Percentiles rank a stretch among this genome's conserved stretches.
These are phyloP conservation scores for Scolopax mira DNA, from an alignment of 2,113 vertebrate species.

Conservation along the genomic window DNA sequence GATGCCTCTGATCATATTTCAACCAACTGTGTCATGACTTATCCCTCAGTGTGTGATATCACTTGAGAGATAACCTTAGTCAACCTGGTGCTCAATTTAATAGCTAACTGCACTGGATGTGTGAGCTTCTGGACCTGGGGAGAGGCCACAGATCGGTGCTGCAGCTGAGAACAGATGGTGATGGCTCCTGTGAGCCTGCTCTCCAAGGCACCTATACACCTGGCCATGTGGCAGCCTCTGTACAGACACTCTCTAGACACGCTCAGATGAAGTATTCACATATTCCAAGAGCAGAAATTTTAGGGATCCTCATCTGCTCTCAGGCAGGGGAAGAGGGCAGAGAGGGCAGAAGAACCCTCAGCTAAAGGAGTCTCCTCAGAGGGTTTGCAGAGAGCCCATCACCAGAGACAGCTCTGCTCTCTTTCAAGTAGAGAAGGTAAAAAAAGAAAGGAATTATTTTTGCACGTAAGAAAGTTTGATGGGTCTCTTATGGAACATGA, in stretches of 20 bases:
- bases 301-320: not conserved
- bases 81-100: not conserved
- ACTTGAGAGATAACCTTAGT: not conserved
- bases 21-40: not conserved
- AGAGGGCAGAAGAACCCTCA: not conserved
- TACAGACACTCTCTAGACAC: not conserved
- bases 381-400: not conserved
- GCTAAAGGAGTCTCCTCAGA: not conserved
- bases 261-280: rapidly evolving
- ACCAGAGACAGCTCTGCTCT: not conserved
- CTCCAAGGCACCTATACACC: not conserved
- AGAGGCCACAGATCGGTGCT: not conserved
- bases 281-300: not conserved
- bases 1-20: not conserved
- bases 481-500: not conserved
- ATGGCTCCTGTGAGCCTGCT: not conserved
- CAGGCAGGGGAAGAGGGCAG: not conserved
- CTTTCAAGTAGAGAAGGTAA: not conserved
- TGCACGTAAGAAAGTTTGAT: not conserved
- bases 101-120: not conserved
- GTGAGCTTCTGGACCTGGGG: not conserved
- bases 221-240: not conserved
- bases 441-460: not conserved
- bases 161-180: not conserved
- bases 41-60: not conserved